Conservation (phyloP, 64 coral and sea anemone genomes). For the Platygyra sinensis region DNA sequence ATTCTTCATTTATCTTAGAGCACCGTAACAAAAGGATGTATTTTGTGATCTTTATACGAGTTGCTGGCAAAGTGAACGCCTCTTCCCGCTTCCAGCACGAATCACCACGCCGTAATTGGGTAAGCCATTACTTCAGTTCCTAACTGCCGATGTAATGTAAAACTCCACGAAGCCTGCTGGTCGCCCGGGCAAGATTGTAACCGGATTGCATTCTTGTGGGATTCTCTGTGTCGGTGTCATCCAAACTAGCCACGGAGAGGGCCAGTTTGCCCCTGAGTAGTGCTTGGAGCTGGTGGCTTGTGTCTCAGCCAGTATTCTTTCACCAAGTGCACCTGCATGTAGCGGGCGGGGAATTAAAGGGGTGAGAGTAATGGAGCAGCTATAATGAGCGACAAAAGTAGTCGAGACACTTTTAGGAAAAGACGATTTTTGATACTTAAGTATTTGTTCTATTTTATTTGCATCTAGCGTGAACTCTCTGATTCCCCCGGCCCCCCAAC, state of each 20-base stretch:
- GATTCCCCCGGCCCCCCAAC: too few species aligned
- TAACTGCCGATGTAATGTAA: slow-evolving; percentile 63
- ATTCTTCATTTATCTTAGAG: not conserved
- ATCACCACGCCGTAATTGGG: slow-evolving; percentile 73
- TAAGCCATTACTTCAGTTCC: slow-evolving; percentile 49
- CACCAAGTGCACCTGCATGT: slow-evolving; percentile 18
- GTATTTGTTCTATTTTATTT: too few species aligned
- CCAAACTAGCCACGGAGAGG: slow-evolving; percentile 31
- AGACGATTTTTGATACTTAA: too few species aligned
- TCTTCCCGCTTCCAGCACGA: slow-evolving; percentile 36
- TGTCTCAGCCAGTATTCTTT: slow-evolving; percentile 32
- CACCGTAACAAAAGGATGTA: slow-evolving; percentile 50
- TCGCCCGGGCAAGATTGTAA: slow-evolving; percentile 41
- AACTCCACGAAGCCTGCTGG: slow-evolving; percentile 68
- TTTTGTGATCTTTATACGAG: slow-evolving; percentile 32
- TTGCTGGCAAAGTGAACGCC: slow-evolving; percentile 70
- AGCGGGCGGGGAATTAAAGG: too few species aligned
- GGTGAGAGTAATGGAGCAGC: too few species aligned
- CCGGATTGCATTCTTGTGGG: slow-evolving; percentile 20
- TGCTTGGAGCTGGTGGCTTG: slow-evolving; percentile 21
- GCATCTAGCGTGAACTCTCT: too few species aligned
- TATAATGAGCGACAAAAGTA: too few species aligned
- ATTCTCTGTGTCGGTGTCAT: slow-evolving; percentile 53
- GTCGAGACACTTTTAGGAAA: too few species aligned
- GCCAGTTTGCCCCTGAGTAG: slow-evolving; percentile 21